These are phyloP conservation scores for Chlamydotis undulata DNA, from an alignment of 2,113 vertebrate species.

Conservation along the genomic window DNA sequence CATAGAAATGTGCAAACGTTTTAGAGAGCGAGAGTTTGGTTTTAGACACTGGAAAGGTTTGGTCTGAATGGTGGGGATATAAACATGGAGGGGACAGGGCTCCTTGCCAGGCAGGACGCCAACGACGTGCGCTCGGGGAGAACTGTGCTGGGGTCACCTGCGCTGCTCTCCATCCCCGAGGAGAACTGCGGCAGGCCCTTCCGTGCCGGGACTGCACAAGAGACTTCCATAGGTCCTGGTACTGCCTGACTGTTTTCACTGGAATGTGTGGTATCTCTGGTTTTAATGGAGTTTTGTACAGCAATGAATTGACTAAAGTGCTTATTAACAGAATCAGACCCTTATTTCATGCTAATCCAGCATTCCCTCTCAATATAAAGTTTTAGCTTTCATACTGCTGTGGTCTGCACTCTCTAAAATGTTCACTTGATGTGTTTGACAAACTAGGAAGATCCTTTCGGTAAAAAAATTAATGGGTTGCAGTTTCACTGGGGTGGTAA, in stretches of 20 bases:
- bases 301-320: background rate
- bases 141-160: background rate
- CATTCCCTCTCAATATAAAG: background rate
- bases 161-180: background rate
- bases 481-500: constrained; percentile 52
- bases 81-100: background rate
- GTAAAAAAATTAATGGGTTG: constrained; percentile 56
- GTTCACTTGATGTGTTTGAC: constrained; percentile 35
- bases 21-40: constrained; percentile 70
- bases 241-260: background rate
- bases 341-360: constrained; percentile 16
- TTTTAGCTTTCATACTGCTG: constrained; percentile 44
- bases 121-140: background rate
- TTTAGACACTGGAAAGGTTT: constrained; percentile 50
- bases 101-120: background rate
- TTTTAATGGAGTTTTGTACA: background rate
- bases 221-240: background rate
- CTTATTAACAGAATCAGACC: background rate
- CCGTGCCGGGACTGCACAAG: background rate
- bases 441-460: constrained; percentile 42
- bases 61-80: background rate
- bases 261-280: background rate
- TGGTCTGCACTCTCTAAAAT: constrained; percentile 43
- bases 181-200: background rate
- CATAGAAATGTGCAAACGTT: constrained; percentile 73